These are phyloP conservation scores for Drosophila guanche DNA, from an alignment of 1,140 invertebrate genomes.

Conservation along the genomic window DNA sequence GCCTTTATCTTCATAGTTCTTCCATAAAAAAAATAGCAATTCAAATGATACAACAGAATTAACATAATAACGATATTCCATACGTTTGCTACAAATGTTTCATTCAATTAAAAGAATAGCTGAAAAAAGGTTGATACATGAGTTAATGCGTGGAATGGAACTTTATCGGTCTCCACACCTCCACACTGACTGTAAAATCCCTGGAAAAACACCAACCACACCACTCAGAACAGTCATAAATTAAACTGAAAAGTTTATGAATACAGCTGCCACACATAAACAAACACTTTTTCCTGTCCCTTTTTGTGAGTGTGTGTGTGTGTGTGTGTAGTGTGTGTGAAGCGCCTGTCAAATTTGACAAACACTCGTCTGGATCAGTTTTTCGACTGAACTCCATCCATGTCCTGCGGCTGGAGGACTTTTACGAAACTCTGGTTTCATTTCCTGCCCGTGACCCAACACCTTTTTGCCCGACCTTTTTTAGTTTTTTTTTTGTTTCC, in stretches of 20 bases:
- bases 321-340: constrained; percentile 5
- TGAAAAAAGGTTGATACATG: no score
- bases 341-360: constrained; percentile 54
- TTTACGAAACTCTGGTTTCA: constrained; percentile 18
- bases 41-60: no score
- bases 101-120: no score
- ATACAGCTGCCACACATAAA: constrained; percentile 22
- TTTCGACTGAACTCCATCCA: constrained; percentile 31
- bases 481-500: background rate
- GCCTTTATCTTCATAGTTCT: no score
- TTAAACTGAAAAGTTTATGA: constrained; percentile 20
- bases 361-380: constrained; percentile 27
- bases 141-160: no score
- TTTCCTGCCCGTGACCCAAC: constrained; percentile 24
- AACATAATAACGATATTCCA: no score
- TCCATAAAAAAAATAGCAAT: no score
- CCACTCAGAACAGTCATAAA: no score
- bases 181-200: no score
- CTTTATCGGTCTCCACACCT: no score
- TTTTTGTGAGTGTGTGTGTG: background rate
- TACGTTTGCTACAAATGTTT: no score
- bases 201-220: constrained; percentile 1
- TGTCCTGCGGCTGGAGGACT: constrained; percentile 13
- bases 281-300: constrained; percentile 17
- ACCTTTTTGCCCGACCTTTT: constrained; percentile 12